A percentile compares a stretch with the other conserved stretches of the same genome.
These are phyloP conservation scores for Leptothorax acervorum DNA, from an alignment of 2,888 invertebrate species.

Conservation along the genomic window DNA sequence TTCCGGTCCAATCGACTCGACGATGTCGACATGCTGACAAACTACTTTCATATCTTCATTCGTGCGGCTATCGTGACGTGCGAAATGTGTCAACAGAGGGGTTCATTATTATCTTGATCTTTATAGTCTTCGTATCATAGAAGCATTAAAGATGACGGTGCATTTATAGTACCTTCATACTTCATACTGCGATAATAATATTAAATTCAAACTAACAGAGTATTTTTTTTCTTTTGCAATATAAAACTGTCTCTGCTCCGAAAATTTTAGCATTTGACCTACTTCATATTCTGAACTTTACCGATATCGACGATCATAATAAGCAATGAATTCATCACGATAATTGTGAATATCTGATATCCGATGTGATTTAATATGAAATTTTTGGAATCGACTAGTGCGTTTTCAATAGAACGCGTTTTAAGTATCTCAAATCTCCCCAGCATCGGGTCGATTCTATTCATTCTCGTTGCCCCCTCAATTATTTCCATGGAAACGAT, in stretches of 20 bases:
- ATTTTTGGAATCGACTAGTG: slow-evolving; percentile 56
- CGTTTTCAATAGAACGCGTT: slow-evolving; percentile 67
- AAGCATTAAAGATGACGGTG: not conserved
- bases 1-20: slow-evolving; percentile 55
- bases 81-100: slow-evolving; percentile 10
- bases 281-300: not conserved
- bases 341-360: slow-evolving; percentile 56
- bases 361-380: slow-evolving; percentile 58
- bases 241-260: not conserved
- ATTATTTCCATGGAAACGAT: slow-evolving; percentile 80
- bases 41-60: slow-evolving; percentile 37
- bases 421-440: slow-evolving; percentile 75
- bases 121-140: not conserved
- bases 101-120: not conserved
- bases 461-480: slow-evolving; percentile 70
- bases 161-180: not conserved
- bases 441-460: slow-evolving; percentile 36
- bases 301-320: not conserved
- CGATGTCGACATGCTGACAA: slow-evolving; percentile 37
- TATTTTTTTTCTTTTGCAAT: not conserved
- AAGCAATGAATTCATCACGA: slow-evolving; percentile 52
- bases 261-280: slow-evolving; percentile 18
- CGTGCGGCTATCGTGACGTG: slow-evolving; percentile 21
- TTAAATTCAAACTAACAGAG: not conserved
- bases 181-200: not conserved